Percentiles rank a stretch among this genome's conserved stretches.
phyloP scores from a whole-genome alignment of 1,140 invertebrate species.

The Mercenaria mercenaria region DNA sequence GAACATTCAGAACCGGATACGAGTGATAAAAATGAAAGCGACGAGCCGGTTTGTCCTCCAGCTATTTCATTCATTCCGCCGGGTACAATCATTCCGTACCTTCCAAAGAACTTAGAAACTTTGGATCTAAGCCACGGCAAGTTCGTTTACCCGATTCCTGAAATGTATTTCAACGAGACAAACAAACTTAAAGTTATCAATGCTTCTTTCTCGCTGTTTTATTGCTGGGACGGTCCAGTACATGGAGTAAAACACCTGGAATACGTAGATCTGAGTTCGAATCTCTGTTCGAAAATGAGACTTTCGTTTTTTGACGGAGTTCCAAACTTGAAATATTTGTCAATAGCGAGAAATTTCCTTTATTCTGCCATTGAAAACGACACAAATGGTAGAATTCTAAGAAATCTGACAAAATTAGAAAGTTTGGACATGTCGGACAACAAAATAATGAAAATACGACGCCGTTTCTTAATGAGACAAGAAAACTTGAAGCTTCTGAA shows the following conservation, averaged over 20 bases:
- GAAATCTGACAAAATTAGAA: constrained; percentile 1
- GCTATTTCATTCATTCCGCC: no score
- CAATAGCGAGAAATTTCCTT: background rate
- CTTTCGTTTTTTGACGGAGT: background rate
- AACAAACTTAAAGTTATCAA: background rate
- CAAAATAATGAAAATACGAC: background rate
- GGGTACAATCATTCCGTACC: background rate
- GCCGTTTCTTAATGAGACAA: background rate
- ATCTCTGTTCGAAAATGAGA: background rate
- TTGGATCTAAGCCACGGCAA: constrained; percentile 38
- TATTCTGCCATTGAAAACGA: background rate
- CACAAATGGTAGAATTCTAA: background rate
- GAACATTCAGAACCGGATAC: no score
- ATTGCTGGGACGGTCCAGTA: constrained; percentile 44
- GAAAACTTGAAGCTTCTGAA: constrained; percentile 2
- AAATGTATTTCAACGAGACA: background rate
- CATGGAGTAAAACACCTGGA: constrained; percentile 2
- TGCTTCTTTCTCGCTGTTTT: background rate
- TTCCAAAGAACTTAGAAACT: constrained; percentile 14
- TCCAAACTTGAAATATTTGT: background rate
- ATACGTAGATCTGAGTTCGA: background rate
- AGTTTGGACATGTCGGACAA: constrained; percentile 7
- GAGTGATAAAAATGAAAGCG: no score
- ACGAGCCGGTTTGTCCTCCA: no score
- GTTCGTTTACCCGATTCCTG: constrained; percentile 10